Evolutionary conservation across 2,888 invertebrate genomes (phyloP), one percentile per base, ranked within the genome.

Genomic region (Hanleya hanleyi): DNA sequence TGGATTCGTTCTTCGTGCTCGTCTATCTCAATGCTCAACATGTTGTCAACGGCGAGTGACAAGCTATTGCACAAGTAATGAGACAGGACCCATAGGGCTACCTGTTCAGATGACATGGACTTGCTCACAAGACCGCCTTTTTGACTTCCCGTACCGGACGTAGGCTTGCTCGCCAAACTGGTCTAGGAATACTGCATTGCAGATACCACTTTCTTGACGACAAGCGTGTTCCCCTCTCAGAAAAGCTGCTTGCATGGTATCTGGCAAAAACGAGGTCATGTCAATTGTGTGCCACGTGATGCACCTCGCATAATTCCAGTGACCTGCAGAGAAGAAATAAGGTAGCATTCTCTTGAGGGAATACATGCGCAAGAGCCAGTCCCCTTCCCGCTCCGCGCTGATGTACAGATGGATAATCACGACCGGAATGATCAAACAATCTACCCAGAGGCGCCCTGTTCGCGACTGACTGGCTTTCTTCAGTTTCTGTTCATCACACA

Each of bases 81-180:
- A 22, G 70, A 70, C 32, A 70, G 35, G 49, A 41, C 47, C 70
- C 70, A 70, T 26, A 0, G 61, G 9, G 57, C 62, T n/a, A 62
- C 69, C 41, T 69, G 69, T 12, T 62, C 69, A 6, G 33, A 18
- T 18, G 70, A 70, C 47, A 70, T 26, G n/a, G 62, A 35, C 32
- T 61, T 69, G 33, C 61, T 36, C 33, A 69, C 61, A 18, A 69
- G 47, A 69, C 37, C 69, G 18, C 69, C 64, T 70, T n/a, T 64
- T 70, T 18, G 62, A 35, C 35, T 70, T 70, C 36, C 62, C 70
- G 9, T 64, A 64, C 12, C 64, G 47, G 36, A 64, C 64, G 41
- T 70, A 70, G 18, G 70, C 64, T 41, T 70, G 70, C 33, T 41
- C 64, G n/a, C 70, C 70, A 64, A 62, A 70, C 47, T 70, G 62